These are phyloP conservation scores for Platanista minor DNA, from an alignment of 2,113 vertebrate genomes.

Conservation along the genomic window DNA sequence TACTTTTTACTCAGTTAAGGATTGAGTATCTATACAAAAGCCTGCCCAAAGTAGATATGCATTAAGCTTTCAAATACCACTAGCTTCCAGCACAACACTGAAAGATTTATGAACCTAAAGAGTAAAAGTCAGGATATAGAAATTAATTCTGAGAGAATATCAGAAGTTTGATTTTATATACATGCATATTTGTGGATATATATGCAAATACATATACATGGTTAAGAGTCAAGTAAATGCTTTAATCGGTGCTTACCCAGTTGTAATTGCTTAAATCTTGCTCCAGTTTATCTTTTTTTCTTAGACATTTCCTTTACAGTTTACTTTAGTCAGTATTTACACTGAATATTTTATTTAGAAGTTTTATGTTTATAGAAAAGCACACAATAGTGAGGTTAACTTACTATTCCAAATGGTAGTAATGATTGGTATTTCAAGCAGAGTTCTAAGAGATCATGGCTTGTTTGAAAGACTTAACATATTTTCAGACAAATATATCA, in stretches of 20 bases:
- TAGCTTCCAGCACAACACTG: neutral
- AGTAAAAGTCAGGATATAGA: neutral
- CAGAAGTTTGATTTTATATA: neutral
- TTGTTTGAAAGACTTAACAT: neutral
- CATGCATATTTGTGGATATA: neutral
- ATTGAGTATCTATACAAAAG: neutral
- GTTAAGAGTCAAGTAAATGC: neutral
- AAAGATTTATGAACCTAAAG: neutral
- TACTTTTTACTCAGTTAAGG: neutral
- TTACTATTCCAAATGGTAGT: neutral
- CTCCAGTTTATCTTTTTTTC: neutral
- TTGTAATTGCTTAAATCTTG: neutral
- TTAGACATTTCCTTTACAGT: neutral
- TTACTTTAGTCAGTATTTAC: neutral
- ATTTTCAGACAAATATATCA: neutral
- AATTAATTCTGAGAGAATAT: neutral
- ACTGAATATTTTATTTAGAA: neutral
- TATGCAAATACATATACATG: neutral
- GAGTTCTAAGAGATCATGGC: neutral
- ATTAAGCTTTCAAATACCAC: neutral
- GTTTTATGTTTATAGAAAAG: neutral
- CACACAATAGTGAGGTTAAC: neutral
- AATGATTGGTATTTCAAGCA: neutral
- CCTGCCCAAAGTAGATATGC: neutral
- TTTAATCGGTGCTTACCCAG: neutral